Conservation (phyloP, 2,797 vertebrate genomes). For the Vipera latastei region DNA sequence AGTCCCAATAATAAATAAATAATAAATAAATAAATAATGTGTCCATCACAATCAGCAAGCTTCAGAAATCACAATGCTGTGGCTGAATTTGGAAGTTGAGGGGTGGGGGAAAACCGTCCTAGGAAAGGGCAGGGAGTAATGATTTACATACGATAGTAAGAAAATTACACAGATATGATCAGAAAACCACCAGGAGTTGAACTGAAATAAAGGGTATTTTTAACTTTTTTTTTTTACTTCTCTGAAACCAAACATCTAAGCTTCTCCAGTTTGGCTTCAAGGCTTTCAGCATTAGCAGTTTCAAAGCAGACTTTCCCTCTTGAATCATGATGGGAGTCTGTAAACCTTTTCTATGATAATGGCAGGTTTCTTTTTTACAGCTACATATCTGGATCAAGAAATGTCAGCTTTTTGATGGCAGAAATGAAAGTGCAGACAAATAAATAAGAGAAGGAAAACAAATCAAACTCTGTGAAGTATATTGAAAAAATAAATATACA, state of each 20-base stretch:
- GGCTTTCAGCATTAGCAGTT: neutral
- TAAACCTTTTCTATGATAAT: neutral
- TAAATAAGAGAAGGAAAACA: slow-evolving; percentile 6
- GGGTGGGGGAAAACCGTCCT: rapidly evolving
- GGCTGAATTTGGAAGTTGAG: neutral
- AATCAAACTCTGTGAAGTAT: slow-evolving; percentile 8
- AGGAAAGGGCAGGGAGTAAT: neutral
- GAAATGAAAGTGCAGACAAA: neutral
- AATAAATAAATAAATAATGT: neutral
- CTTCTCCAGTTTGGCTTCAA: neutral
- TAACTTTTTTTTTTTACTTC: neutral
- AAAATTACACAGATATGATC: neutral
- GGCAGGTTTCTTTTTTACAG: slow-evolving; percentile 18
- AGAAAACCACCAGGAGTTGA: neutral
- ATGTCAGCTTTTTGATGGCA: slow-evolving; percentile 20
- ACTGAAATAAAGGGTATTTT: neutral
- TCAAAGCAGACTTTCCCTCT: neutral
- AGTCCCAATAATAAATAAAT: too few species aligned
- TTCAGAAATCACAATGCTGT: neutral
- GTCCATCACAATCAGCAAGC: neutral
- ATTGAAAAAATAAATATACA: slow-evolving; percentile 27
- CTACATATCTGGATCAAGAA: slow-evolving; percentile 12
- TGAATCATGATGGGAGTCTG: neutral
- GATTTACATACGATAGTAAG: neutral
- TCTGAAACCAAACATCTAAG: neutral